These are phyloP conservation scores for Dipus sagitta DNA, from an alignment of 2,797 vertebrate species.

Conservation along the genomic window DNA sequence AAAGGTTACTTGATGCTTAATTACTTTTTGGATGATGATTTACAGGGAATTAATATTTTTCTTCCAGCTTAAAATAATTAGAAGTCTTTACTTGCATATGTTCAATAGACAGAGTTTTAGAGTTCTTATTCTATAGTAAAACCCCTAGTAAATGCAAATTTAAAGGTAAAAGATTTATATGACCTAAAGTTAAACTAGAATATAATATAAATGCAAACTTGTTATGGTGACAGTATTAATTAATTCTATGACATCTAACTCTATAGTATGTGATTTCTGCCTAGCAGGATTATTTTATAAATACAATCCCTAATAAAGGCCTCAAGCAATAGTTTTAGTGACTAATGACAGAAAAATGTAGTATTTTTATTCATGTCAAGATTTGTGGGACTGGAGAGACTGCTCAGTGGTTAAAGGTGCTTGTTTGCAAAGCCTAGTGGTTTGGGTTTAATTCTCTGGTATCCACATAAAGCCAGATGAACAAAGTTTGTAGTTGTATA, in stretches of 20 bases:
- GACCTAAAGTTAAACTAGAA: too few relatives aligned
- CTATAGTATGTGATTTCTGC: slow-evolving; percentile 16
- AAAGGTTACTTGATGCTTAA: slow-evolving; percentile 35
- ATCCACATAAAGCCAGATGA: too few relatives aligned
- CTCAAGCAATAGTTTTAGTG: neutral
- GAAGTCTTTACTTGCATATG: neutral
- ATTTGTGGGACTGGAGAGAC: neutral
- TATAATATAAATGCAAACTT: slow-evolving; percentile 47
- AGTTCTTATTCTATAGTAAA: slow-evolving; percentile 48
- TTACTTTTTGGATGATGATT: slow-evolving; percentile 39
- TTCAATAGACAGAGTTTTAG: neutral
- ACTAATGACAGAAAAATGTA: slow-evolving; percentile 19
- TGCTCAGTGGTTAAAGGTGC: too few relatives aligned
- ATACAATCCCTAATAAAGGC: slow-evolving; percentile 10
- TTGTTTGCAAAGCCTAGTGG: too few relatives aligned
- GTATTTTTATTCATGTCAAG: neutral
- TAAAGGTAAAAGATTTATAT: too few relatives aligned
- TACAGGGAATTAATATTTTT: neutral
- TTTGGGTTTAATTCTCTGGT: too few relatives aligned
- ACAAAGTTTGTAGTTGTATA: too few relatives aligned
- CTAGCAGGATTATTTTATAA: slow-evolving; percentile 27
- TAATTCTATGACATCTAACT: neutral
- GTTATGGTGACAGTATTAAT: slow-evolving; percentile 45
- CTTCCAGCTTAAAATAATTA: slow-evolving; percentile 7
- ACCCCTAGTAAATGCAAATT: slow-evolving; percentile 34